Evolutionary conservation across 1,140 invertebrate species (phyloP).

Genomic region (Gonioctena quinquepunctata): DNA sequence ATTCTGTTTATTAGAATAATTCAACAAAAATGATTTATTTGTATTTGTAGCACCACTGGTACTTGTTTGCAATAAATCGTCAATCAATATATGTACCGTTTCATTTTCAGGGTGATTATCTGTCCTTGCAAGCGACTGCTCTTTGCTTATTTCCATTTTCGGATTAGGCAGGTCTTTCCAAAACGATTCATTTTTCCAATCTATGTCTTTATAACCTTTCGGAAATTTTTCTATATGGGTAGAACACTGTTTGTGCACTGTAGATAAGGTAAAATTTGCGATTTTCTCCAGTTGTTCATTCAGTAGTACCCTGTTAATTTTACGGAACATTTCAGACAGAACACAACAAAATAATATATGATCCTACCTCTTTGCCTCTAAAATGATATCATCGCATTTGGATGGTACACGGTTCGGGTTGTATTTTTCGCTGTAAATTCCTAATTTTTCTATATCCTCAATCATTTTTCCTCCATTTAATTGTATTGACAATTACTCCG

Average conservation of each 20-base stretch:
- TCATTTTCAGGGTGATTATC: not conserved
- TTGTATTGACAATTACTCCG: no score
- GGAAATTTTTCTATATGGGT: not conserved
- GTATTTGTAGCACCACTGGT: no score
- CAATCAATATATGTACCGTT: not conserved
- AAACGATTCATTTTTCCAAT: slow-evolving; percentile 18
- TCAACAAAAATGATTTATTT: no score
- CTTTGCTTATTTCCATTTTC: not conserved
- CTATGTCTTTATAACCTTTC: slow-evolving; percentile 3
- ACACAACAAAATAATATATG: no score
- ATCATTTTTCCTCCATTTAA: not conserved
- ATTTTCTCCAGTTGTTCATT: slow-evolving; percentile 28
- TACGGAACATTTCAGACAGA: no score
- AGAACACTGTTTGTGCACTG: not conserved
- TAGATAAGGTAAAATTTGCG: slow-evolving; percentile 23
- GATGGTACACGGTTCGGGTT: not conserved
- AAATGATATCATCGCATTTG: slow-evolving; percentile 22
- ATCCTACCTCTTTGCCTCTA: slow-evolving; percentile 28
- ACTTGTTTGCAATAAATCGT: not conserved
- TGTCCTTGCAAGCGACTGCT: no score
- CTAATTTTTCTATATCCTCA: not conserved
- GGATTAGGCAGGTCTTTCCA: slow-evolving; percentile 22
- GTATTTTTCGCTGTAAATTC: not conserved
- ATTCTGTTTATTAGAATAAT: not conserved
- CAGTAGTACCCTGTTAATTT: slow-evolving; percentile 25